Evolutionary conservation across 2,888 invertebrate species (phyloP), one percentile per base, ranked within the genome.

Genomic region (Panopea generosa): DNA sequence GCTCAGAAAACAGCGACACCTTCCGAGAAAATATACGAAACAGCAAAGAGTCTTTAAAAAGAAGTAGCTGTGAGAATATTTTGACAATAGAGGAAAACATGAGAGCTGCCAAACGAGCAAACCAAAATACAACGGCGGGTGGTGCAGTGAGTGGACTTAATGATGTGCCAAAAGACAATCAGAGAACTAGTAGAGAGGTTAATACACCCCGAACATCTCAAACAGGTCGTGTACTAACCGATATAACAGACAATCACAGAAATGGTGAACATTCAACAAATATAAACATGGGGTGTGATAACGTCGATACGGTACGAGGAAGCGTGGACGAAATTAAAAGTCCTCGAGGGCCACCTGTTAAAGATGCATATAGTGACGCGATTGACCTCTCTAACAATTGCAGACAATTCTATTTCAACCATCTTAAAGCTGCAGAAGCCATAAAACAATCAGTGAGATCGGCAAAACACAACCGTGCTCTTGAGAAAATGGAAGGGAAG

Each of bases 341-440:
- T 24, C 66, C 56, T n/a, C 60, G 68, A 6, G 26, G 55, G 16
- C 24, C 55, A 0, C 60, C 59, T 9, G 59, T 49, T 40, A 71
- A 71, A 22, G 79, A 79, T 49, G 53, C 74, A 11, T 68, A 79
- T 33, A 68, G 60, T 14, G 67, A 70, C 7, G 71, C 70, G 18
- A 79, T 79, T 47, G 78, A 78, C 24, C 38, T 79, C 33, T 79
- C 79, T 29, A 79, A 79, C 56, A 79, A 67, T 14, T 79, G 79
- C 45, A 38, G 79, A 56, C 60, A 69, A 45, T 79, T 79, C 27
- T 78, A 78, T 38, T 75, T 75, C 24, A 68, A 43, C 55, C 79
- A 79, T 47, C 33, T 55, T n/a, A 79, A 79, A 49, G 52, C 62
- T 1, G 59, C 79, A 0, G 79, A 79, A 29, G 74, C 74, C 0